These are phyloP conservation scores for Callospermophilus lateralis DNA, from an alignment of 2,113 vertebrate species.

Conservation along the genomic window DNA sequence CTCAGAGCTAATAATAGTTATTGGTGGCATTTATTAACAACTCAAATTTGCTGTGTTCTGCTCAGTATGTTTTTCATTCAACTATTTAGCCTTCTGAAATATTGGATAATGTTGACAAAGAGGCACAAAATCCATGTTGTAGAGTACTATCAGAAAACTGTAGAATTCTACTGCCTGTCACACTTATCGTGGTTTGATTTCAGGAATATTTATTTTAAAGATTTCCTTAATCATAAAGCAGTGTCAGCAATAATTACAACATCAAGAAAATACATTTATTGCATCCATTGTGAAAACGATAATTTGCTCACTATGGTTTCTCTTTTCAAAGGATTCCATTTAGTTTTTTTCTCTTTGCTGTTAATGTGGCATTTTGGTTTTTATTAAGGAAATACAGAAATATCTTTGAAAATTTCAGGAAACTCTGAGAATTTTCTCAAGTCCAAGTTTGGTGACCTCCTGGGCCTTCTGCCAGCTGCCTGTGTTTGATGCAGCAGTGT, in stretches of 20 bases:
- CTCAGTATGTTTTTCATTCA: background rate
- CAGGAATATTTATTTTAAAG: constrained; percentile 29
- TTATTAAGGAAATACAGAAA: constrained; percentile 50
- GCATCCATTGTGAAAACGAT: background rate
- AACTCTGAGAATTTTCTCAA: constrained; percentile 50
- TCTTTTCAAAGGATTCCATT: background rate
- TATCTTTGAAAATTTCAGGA: constrained; percentile 62
- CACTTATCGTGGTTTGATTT: background rate
- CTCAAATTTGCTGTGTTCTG: background rate
- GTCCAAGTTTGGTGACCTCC: constrained; percentile 72
- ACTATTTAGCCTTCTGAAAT: constrained; percentile 9
- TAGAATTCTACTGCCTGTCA: background rate
- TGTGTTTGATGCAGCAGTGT: constrained; percentile 51
- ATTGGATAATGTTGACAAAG: background rate
- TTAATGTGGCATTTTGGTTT: constrained; percentile 55
- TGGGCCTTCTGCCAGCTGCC: constrained; percentile 67
- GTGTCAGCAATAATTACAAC: background rate
- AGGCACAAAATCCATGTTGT: background rate
- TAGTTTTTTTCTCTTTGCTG: background rate
- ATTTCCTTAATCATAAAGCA: constrained; percentile 53
- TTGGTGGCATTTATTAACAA: background rate
- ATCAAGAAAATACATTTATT: constrained; percentile 21
- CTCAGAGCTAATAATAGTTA: background rate
- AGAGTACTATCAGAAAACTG: background rate
- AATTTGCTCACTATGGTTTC: background rate